Percentiles rank a stretch among this genome's conserved stretches.
These are phyloP conservation scores for Thereva unica DNA, from an alignment of 2,888 invertebrate genomes.

Conservation along the genomic window DNA sequence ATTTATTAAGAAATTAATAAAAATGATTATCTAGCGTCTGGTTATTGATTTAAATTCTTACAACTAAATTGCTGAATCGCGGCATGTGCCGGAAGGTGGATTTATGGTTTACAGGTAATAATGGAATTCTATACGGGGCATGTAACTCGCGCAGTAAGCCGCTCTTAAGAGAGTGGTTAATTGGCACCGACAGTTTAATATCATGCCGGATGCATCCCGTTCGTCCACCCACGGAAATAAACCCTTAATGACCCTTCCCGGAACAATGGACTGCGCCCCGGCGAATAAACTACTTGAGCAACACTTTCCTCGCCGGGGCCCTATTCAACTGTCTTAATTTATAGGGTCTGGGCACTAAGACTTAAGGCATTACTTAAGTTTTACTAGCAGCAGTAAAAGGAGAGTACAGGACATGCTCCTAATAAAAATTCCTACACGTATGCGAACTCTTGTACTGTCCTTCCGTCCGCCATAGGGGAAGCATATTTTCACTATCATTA, in stretches of 20 bases:
- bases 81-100: no score
- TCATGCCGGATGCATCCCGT: slow-evolving; percentile 20
- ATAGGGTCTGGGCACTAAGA: slow-evolving; percentile 32
- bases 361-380: slow-evolving; percentile 39
- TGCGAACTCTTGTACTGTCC: slow-evolving; percentile 23
- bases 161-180: slow-evolving; percentile 21
- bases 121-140: no score
- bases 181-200: slow-evolving; percentile 25
- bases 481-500: slow-evolving; percentile 31
- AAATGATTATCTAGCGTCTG: no score
- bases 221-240: slow-evolving; percentile 32
- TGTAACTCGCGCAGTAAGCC: no score
- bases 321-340: slow-evolving; percentile 37
- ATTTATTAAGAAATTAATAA: no score
- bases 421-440: slow-evolving; percentile 40
- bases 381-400: slow-evolving; percentile 41
- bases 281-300: slow-evolving; percentile 30
- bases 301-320: slow-evolving; percentile 18
- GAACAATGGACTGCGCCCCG: slow-evolving; percentile 32
- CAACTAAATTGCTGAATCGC: no score
- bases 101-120: no score
- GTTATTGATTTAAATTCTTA: no score
- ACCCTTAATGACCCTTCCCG: slow-evolving; percentile 36
- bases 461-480: slow-evolving; percentile 15
- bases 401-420: slow-evolving; percentile 35